Base-by-base conservation (phyloP, 2,888 invertebrate genomes). In the Tenthredo mesomela region DNA sequence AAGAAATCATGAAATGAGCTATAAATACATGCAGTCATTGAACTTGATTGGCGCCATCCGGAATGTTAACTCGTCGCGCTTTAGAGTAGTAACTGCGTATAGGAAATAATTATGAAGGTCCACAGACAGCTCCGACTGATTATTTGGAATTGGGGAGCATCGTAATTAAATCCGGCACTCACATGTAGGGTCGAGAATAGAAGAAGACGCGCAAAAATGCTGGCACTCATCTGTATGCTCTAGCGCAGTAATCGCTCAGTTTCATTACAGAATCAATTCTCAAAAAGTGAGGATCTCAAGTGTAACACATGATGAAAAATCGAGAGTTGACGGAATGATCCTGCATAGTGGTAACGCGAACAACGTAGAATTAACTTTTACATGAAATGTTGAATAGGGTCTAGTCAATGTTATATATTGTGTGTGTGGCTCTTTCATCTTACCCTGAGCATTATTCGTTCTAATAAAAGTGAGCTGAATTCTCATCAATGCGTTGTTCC, bases 1-100 rank as follows among this genome's bases (percentile, higher is more conserved):
- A 12, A 37, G 12, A 18, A 70, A 70, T 70, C 70, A 37, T 29
- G 7, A 70, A 40, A 33, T 33, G 37, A 6, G 18, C 70, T 33
- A 70, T 37, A n/a, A 70, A 70, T 70, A 70, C 9, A 37, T 37
- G 29, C 3, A 18, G 70, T 70, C 70, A 40, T 70, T 70, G 70
- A 33, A 70, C 70, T n/a, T 37, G 37, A 70, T 70, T 70, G 70
- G 6, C 15, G 33, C n/a, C 70, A 40, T 70, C 70, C 70, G 70
- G 70, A 37, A 18, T 15, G 37, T 40, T n/a, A 37, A 70, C 70
- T 37, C 37, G 70, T n/a, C 29, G 70, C 70, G 7, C 18, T 37
- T 18, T n/a, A 29, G 3, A 9, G 70, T 37, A 70, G 12, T n/a
- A 40, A 6, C 37, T 37, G n/a, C 70, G 18, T 7, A 61, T 3